These are phyloP conservation scores for Mustela nigripes DNA, from an alignment of 2,113 vertebrate genomes.

Conservation along the genomic window DNA sequence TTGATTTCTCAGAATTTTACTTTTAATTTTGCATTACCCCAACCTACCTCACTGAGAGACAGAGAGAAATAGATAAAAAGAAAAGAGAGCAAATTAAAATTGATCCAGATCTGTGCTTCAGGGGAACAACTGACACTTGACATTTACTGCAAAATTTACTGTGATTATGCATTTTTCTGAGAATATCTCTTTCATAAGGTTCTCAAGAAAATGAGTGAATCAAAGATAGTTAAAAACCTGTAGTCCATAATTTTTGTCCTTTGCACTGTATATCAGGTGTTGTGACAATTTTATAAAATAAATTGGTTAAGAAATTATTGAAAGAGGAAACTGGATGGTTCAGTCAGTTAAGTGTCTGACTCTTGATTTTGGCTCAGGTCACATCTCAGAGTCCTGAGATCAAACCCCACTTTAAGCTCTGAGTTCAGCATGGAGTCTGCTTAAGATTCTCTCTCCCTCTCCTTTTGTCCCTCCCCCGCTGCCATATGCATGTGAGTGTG, in stretches of 20 bases:
- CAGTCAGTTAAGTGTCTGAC: not conserved
- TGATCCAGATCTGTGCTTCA: not conserved
- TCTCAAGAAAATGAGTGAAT: not conserved
- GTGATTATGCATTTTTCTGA: not conserved
- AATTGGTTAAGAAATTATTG: not conserved
- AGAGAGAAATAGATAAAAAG: not conserved
- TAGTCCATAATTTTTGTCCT: not conserved
- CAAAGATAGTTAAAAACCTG: not conserved
- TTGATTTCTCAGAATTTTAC: not conserved
- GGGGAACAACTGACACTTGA: not conserved
- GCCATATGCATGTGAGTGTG: not conserved
- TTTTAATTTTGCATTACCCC: not conserved
- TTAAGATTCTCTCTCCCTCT: not conserved
- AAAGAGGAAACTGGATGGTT: not conserved
- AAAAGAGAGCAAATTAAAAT: not conserved
- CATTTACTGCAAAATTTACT: not conserved
- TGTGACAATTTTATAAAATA: slow-evolving; percentile 12
- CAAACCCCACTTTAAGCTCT: not conserved
- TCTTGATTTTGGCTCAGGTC: not conserved
- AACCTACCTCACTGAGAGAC: not conserved
- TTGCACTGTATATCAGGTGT: not conserved
- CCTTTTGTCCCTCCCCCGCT: too few relatives aligned
- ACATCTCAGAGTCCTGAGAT: not conserved
- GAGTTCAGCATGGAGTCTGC: not conserved
- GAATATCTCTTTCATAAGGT: not conserved